phyloP scores from a whole-genome alignment of 2,888 invertebrate genomes.

The Philhelius pedissequus region DNA sequence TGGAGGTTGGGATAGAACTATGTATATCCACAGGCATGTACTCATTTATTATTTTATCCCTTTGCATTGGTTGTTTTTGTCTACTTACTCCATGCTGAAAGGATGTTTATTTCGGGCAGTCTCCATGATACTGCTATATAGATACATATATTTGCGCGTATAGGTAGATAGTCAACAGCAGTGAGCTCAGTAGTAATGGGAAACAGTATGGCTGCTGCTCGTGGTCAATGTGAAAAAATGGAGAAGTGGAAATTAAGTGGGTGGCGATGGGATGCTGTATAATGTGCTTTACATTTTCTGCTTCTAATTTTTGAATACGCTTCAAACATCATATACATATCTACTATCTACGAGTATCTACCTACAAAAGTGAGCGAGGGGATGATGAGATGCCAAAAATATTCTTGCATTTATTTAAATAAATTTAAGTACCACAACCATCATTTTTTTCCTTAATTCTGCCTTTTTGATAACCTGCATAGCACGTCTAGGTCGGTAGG shows the following conservation, averaged over 20 bases:
- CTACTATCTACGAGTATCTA: neutral
- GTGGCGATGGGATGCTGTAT: constrained; percentile 44
- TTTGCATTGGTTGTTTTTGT: constrained; percentile 68
- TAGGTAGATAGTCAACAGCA: constrained; percentile 60
- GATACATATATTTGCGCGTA: constrained; percentile 37
- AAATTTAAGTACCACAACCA: constrained; percentile 1
- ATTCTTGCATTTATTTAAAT: constrained; percentile 19
- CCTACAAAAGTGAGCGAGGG: neutral
- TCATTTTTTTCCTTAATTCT: neutral
- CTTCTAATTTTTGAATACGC: constrained; percentile 37
- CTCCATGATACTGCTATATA: constrained; percentile 60
- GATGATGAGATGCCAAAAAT: neutral
- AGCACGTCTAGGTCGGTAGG: neutral
- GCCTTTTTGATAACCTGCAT: neutral
- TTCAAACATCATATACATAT: constrained; percentile 1
- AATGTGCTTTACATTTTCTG: constrained; percentile 40
- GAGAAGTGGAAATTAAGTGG: constrained; percentile 64
- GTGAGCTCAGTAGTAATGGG: constrained; percentile 62
- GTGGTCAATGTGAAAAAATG: constrained; percentile 64
- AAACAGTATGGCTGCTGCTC: constrained; percentile 68
- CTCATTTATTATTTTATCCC: constrained; percentile 68
- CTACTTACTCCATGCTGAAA: constrained; percentile 65
- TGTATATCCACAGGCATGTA: constrained; percentile 68
- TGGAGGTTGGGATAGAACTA: constrained; percentile 67
- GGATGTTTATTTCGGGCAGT: constrained; percentile 68